A percentile compares a stretch with the other conserved stretches of the same genome.
Conservation (phyloP, 2,113 vertebrate species). For the Indicator maculatus region DNA sequence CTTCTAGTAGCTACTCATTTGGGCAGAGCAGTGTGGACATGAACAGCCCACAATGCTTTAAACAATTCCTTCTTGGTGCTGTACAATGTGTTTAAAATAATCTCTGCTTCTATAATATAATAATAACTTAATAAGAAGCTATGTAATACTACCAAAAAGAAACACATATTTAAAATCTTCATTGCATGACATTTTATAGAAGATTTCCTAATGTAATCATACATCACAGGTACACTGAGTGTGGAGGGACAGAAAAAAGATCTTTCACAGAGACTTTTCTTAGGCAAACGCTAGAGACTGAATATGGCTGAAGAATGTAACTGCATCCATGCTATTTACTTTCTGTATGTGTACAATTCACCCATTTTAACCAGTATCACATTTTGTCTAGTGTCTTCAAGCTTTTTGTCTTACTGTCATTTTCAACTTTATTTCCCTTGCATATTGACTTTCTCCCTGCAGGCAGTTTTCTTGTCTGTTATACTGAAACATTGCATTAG, state of each 20-base stretch:
- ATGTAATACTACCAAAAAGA: neutral
- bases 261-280: neutral
- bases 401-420: neutral
- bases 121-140: conserved; percentile 11
- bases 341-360: neutral
- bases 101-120: neutral
- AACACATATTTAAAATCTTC: neutral
- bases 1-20: neutral
- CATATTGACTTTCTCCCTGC: neutral
- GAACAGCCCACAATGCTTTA: neutral
- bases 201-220: neutral
- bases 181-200: neutral
- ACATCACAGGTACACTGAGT: neutral
- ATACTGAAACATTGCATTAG: neutral
- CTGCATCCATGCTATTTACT: neutral
- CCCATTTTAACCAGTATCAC: neutral
- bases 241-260: neutral
- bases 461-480: neutral
- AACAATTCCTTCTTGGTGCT: neutral
- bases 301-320: neutral
- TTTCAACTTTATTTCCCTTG: neutral
- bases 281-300: neutral
- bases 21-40: neutral
- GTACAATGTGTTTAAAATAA: neutral
- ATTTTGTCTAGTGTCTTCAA: neutral